Evolutionary conservation across 2,888 invertebrate genomes (phyloP), one percentile per base, ranked within the genome.

Genomic region (Pachymerium ferrugineum): DNA sequence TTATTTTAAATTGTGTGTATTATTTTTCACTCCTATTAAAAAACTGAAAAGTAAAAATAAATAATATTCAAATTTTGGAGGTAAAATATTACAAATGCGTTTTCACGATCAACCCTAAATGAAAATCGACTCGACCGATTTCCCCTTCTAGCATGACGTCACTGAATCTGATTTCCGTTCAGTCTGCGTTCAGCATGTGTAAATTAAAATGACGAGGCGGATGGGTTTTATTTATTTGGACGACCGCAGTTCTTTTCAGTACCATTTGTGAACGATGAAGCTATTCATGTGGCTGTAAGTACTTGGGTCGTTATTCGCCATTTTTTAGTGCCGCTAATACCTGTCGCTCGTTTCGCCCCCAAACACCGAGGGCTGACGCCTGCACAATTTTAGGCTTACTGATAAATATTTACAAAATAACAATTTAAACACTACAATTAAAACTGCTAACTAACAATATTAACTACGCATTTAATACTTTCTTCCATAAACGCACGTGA

Each of bases 191-290:
- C 62, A 62, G 62, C 62, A 62, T 62, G 62, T 62, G 62, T 28
- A 62, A 62, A 62, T 62, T 62, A 62, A 62, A 62, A 62, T 62
- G 62, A 62, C 62, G 62, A 62, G 62, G 62, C 62, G 62, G 62
- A 62, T 62, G 62, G 25, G 5, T 62, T 62, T 62, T 62, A 62
- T 62, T 62, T 62, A 62, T 62, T 62, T 62, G 62, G 62, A 62
- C 62, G 62, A 25, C 25, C 28, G 62, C 62, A 62, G 28, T n/a
- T 28, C 62, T 62, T 62, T 62, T 28, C 25, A 25, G 28, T 28
- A 28, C 62, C 3, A 22, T 22, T 25, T 62, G 62, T 62, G 28
- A 62, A 62, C 62, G 62, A 62, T 62, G 62, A 62, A 62, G 28
- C 62, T 62, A 10, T 25, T 25, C 62, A 28, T 62, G 62, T 62